Percentiles rank a stretch among this genome's conserved stretches.
Conservation (phyloP, 2,113 vertebrate genomes). For the Syngnathus typhle region DNA sequence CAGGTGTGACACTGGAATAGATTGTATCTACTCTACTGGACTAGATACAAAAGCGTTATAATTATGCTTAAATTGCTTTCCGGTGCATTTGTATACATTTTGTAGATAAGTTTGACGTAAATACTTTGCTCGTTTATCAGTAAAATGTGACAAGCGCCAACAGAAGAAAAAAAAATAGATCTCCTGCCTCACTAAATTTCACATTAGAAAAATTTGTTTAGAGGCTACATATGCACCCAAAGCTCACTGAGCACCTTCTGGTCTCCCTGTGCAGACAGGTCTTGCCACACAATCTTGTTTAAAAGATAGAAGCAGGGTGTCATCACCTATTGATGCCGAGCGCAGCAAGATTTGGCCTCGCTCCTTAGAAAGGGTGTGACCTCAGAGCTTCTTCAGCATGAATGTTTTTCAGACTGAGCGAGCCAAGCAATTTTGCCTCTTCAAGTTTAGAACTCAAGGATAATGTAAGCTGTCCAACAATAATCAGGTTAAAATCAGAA, state of each 20-base stretch:
- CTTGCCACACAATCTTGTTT: conserved; percentile 5
- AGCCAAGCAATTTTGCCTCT: neutral
- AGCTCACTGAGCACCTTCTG: neutral
- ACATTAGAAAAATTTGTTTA: neutral
- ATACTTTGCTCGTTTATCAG: too few species aligned
- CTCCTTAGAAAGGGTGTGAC: neutral
- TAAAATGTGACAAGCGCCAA: neutral
- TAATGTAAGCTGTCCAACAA: neutral
- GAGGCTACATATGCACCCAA: neutral
- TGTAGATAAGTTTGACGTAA: too few species aligned
- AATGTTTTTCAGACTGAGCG: neutral
- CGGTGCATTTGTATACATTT: too few species aligned
- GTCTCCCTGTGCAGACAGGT: neutral
- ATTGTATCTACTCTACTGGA: too few species aligned
- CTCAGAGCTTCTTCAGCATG: neutral
- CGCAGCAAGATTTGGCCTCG: neutral
- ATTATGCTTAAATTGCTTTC: too few species aligned
- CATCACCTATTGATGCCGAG: conserved; percentile 8
- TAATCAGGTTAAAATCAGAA: neutral
- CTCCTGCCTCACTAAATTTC: neutral
- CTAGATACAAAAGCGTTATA: too few species aligned
- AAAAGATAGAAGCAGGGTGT: neutral
- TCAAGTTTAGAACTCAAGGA: neutral
- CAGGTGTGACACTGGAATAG: neutral
- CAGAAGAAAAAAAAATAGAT: neutral